These are phyloP conservation scores for Chroicocephalus ridibundus DNA, from an alignment of 2,113 vertebrate genomes.

Conservation along the genomic window DNA sequence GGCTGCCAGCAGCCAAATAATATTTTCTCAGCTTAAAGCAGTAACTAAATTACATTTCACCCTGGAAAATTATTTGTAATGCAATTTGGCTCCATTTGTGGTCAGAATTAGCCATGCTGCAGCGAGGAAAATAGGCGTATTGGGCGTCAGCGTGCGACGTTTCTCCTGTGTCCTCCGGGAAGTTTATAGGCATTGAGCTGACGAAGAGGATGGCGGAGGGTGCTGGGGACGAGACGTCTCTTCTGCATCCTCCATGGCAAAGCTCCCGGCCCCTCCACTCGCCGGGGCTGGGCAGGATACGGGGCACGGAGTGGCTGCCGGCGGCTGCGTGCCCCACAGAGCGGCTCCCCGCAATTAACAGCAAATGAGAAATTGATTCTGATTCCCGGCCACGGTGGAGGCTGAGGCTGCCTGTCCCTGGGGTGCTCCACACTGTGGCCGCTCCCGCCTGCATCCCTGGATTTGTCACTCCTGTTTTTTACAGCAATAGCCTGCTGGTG, in stretches of 20 bases:
- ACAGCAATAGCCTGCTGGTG: neutral
- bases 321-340: rapidly evolving
- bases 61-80: neutral
- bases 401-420: neutral
- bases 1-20: neutral
- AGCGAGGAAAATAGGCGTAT: rapidly evolving
- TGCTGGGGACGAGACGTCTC: rapidly evolving
- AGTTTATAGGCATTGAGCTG: neutral
- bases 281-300: neutral
- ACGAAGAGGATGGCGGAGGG: no score
- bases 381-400: neutral
- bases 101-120: neutral
- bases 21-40: neutral
- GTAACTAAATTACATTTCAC: neutral
- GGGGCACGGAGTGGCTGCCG: rapidly evolving
- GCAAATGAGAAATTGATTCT: neutral
- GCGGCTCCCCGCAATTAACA: neutral
- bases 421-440: rapidly evolving
- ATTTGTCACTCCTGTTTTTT: neutral
- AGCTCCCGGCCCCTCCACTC: neutral
- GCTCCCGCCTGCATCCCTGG: neutral
- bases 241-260: neutral
- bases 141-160: rapidly evolving
- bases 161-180: neutral
- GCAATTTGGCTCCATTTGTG: neutral